These are phyloP conservation scores for Bombus huntii DNA, from an alignment of 1,140 invertebrate genomes.

Conservation along the genomic window DNA sequence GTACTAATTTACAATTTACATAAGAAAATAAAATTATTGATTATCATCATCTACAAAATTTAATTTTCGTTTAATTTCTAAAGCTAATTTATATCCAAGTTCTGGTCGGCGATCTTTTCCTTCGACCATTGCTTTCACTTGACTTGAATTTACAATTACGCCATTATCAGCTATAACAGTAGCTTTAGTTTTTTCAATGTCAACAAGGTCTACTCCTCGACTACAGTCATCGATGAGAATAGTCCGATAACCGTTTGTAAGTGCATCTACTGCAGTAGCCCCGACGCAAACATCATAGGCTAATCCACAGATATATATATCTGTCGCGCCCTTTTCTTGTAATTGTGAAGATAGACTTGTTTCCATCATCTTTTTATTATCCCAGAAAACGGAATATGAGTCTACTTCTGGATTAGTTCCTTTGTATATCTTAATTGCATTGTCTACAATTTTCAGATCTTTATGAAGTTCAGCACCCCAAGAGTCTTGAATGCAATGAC, in stretches of 20 bases:
- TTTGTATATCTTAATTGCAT: conserved; percentile 94
- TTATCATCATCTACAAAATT: conserved; percentile 36
- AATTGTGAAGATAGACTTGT: conserved; percentile 93
- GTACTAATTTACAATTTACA: conserved; percentile 4
- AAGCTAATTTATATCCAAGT: conserved; percentile 92
- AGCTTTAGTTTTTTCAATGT: conserved; percentile 92
- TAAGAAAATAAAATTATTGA: not conserved
- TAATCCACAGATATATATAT: conserved; percentile 97
- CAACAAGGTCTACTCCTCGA: conserved; percentile 92
- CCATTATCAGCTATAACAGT: conserved; percentile 89
- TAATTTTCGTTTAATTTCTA: conserved; percentile 87
- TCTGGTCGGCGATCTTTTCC: conserved; percentile 93
- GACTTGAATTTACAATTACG: conserved; percentile 89
- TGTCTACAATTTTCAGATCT: conserved; percentile 91
- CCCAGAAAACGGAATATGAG: conserved; percentile 99
- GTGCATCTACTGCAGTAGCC: conserved; percentile 92
- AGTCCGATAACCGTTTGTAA: conserved; percentile 95
- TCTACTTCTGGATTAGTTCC: conserved; percentile 97
- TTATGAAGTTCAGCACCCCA: conserved; percentile 97
- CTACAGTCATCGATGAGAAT: conserved; percentile 95
- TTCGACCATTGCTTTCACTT: conserved; percentile 93
- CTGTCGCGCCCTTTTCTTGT: conserved; percentile 90
- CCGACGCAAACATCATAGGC: conserved; percentile 98
- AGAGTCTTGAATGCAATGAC: conserved; percentile 96
- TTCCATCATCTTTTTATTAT: conserved; percentile 95